These are phyloP conservation scores for Calidris pygmaea DNA, from an alignment of 2,113 vertebrate species.

Conservation along the genomic window DNA sequence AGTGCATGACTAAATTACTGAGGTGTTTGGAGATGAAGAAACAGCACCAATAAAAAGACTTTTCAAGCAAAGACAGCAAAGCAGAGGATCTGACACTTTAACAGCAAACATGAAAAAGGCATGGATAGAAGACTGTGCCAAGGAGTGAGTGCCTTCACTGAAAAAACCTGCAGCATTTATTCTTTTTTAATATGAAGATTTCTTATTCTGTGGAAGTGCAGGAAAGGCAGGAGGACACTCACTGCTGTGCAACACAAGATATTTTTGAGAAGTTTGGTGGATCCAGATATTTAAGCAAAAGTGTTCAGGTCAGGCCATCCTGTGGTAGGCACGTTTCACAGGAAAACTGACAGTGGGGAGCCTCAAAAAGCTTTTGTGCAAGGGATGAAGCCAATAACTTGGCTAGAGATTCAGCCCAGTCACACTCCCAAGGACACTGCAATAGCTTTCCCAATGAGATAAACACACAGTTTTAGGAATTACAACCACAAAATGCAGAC, in stretches of 20 bases:
- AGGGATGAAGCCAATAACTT: background rate
- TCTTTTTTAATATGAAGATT: background rate
- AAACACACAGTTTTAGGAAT: background rate
- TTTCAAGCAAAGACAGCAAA: background rate
- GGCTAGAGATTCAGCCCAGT: background rate
- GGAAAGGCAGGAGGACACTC: background rate
- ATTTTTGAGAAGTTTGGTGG: background rate
- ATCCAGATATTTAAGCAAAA: background rate
- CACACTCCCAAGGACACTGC: background rate
- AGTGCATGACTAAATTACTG: background rate
- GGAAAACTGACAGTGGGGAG: background rate
- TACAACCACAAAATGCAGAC: background rate
- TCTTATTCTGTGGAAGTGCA: background rate
- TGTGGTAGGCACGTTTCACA: background rate
- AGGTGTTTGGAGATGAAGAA: background rate
- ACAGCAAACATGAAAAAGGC: background rate
- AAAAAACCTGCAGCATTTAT: background rate
- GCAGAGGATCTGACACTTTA: background rate
- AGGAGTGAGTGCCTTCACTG: background rate
- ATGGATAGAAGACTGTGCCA: background rate
- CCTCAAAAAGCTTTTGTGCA: background rate
- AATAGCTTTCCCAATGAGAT: background rate
- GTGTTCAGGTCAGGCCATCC: background rate
- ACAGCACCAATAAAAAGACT: background rate
- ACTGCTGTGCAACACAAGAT: background rate